Evolutionary conservation across 2,888 invertebrate genomes (phyloP), one percentile per base, ranked within the genome.

Genomic region (Stenchaetothrips biformis): DNA sequence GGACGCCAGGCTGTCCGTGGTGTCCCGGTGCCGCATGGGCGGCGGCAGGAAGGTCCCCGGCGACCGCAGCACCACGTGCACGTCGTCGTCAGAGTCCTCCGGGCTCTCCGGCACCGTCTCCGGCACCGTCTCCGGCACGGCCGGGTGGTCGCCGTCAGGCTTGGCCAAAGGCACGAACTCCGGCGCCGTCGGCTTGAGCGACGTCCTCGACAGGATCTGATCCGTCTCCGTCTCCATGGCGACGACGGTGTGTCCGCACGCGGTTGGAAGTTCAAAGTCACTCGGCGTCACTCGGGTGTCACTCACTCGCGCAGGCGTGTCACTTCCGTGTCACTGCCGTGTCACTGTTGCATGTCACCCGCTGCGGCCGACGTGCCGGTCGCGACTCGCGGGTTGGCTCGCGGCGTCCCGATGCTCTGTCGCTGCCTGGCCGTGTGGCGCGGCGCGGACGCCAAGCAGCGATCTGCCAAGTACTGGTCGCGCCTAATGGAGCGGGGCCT

Each of bases 1-100:
- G 18, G 91, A 91, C 6, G 90, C 90, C 80, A 90, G 90, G 82
- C 90, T 90, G 84, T 91, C 91, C 77, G 90, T 87, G 37, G 89
- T 89, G 83, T 90, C 90, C 80, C 89, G 87, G 82, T 89, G 87
- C 83, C 89, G 90, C 86, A 89, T 87, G 49, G 88, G 87, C 1
- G 87, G 87, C 62, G 87, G 87, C 13, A 85, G 85, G 74, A 86
- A 86, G n/a, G 85, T 83, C 49, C 86, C 86, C 18, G 67, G 18
- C 82, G 78, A 48, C n/a, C 27, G 48, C 79, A 47, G 79, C 25
- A 11, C 79, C 78, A 59, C 48, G 67, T 74, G 80, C 18, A 79
- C 62, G 74, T 67, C 79, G 48, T 80, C 79, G 37, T 48, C 81
- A 37, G 59, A 11, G 78, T 78, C 21, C 27, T 62, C 80, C 62